phyloP scores from a whole-genome alignment of 2,113 vertebrate genomes.

The Vulpes lagopus region DNA sequence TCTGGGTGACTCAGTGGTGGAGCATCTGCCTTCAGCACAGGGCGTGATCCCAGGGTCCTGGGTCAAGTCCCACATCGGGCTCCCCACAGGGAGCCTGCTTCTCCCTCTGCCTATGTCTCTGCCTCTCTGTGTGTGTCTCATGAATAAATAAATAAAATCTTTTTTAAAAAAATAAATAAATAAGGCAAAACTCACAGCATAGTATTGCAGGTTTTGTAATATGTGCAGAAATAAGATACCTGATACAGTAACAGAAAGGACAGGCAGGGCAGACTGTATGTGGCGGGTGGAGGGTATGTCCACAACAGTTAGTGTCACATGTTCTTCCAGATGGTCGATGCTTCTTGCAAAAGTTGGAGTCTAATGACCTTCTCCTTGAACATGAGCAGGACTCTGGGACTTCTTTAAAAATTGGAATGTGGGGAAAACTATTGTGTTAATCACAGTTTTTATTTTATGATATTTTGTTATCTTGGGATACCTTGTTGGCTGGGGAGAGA shows the following conservation, averaged over 20 bases:
- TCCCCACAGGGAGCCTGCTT: too few species aligned
- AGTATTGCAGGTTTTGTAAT: neutral
- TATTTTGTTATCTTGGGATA: neutral
- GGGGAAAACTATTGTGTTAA: neutral
- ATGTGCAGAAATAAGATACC: neutral
- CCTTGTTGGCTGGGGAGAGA: neutral
- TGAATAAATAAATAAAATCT: too few species aligned
- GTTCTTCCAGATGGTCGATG: neutral
- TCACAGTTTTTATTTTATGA: neutral
- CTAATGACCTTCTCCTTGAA: neutral
- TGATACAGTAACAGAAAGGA: neutral
- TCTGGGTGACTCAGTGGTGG: too few species aligned
- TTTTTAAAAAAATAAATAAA: too few species aligned
- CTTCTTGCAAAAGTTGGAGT: neutral
- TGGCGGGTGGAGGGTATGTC: neutral
- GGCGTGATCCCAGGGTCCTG: too few species aligned
- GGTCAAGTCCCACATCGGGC: too few species aligned
- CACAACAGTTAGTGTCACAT: neutral
- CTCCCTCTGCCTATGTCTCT: too few species aligned
- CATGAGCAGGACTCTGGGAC: neutral
- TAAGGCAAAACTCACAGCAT: neutral
- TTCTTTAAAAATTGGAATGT: neutral
- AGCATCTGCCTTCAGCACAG: too few species aligned
- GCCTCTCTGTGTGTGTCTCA: too few species aligned
- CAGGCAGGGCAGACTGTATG: too few species aligned